These are phyloP conservation scores for Melieria crassipennis DNA, from an alignment of 2,888 invertebrate species.

Conservation along the genomic window DNA sequence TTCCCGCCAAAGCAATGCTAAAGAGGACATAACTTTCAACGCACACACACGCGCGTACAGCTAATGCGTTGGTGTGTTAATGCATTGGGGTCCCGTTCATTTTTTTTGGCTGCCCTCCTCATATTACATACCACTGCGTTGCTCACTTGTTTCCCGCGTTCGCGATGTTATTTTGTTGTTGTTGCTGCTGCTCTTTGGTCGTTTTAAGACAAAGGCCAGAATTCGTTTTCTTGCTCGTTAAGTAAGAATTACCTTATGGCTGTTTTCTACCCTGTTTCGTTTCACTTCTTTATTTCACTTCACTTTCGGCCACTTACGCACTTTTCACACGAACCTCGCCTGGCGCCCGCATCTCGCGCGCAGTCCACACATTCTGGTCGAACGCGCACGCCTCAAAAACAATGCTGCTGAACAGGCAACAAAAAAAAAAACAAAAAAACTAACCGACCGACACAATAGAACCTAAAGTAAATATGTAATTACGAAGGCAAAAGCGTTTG, in stretches of 20 bases:
- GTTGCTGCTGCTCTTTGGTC: too few relatives aligned
- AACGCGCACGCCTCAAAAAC: not conserved
- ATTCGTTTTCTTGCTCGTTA: conserved; percentile 52
- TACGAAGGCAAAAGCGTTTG: conserved; percentile 2
- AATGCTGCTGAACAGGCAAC: not conserved
- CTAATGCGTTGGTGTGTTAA: not conserved
- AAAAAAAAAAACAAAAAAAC: not conserved
- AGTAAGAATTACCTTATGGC: conserved; percentile 53
- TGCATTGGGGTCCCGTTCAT: not conserved
- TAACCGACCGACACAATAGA: too few relatives aligned
- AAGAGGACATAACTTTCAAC: not conserved
- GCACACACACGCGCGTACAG: conserved; percentile 23
- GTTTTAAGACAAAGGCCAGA: not conserved
- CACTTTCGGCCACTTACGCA: not conserved
- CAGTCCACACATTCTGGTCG: not conserved
- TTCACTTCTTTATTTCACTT: not conserved
- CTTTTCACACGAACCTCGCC: not conserved
- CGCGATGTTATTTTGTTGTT: too few relatives aligned
- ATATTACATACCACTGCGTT: not conserved
- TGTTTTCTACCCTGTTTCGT: not conserved
- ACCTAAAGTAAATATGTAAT: not conserved
- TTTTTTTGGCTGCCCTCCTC: not conserved
- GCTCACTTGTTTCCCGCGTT: not conserved
- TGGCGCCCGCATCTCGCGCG: not conserved
- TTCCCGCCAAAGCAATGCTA: not conserved